These are phyloP conservation scores for Rutilus rutilus DNA, from an alignment of 2,113 vertebrate genomes.

Conservation along the genomic window DNA sequence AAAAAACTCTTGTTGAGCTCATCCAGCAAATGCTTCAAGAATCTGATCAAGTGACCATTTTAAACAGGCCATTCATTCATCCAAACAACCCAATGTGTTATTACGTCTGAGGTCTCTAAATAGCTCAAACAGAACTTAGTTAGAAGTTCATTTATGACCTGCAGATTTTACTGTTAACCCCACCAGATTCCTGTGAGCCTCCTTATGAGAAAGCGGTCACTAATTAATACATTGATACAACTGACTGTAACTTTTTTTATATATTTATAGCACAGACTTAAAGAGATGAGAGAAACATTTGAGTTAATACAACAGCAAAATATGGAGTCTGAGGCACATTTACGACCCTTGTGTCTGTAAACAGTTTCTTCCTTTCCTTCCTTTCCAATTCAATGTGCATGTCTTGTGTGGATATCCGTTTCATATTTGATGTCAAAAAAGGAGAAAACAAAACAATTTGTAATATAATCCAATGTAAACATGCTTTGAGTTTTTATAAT, in stretches of 20 bases:
- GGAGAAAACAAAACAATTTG: not conserved
- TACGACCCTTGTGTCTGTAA: not conserved
- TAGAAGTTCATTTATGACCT: not conserved
- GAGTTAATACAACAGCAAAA: not conserved
- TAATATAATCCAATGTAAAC: not conserved
- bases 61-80: slow-evolving; percentile 7
- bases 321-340: not conserved
- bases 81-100: not conserved
- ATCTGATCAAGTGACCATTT: slow-evolving; percentile 26
- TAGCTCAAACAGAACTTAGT: not conserved
- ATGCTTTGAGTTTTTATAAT: not conserved
- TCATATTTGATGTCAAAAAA: not conserved
- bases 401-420: not conserved
- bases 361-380: not conserved
- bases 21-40: not conserved
- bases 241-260: not conserved
- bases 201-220: not conserved
- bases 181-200: slow-evolving; percentile 2
- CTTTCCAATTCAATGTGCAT: not conserved
- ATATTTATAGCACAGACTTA: not conserved
- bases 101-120: not conserved
- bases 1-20: slow-evolving; percentile 5
- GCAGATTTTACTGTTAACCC: not conserved
- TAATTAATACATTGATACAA: not conserved
- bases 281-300: not conserved